Conservation (phyloP, 2,113 vertebrate genomes). For the Dermatemys mawii region DNA sequence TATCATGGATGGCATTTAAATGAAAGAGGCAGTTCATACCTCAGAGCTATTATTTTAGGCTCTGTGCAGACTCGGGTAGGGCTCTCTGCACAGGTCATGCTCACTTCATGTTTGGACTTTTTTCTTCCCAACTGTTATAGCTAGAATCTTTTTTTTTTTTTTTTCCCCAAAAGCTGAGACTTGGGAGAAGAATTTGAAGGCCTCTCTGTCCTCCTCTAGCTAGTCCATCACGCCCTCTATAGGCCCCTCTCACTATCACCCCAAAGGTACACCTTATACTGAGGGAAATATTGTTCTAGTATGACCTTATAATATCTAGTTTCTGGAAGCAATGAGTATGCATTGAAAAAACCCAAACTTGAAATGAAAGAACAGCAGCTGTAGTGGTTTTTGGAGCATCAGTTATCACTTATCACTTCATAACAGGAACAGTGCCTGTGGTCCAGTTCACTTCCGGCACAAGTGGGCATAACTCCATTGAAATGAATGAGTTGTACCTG, state of each 20-base stretch:
- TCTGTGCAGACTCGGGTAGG: not conserved
- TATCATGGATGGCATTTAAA: not conserved
- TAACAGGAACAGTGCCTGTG: not conserved
- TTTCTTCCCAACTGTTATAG: not conserved
- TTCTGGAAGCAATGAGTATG: not conserved
- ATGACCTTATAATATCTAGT: rapidly evolving
- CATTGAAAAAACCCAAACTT: not conserved
- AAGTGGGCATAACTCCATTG: not conserved
- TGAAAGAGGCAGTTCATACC: not conserved
- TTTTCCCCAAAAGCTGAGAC: not conserved
- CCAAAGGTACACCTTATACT: not conserved
- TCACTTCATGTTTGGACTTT: not conserved
- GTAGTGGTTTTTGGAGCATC: not conserved
- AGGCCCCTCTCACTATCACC: not conserved
- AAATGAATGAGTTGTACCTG: not conserved
- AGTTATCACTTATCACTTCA: not conserved
- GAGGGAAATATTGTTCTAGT: not conserved
- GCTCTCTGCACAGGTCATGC: not conserved
- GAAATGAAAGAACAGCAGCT: not conserved
- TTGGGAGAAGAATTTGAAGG: not conserved
- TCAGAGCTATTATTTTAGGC: not conserved
- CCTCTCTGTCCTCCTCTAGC: not conserved
- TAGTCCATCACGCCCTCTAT: not conserved
- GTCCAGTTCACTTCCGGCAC: not conserved
- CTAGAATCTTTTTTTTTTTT: not conserved